phyloP scores from a whole-genome alignment of 2,113 vertebrate genomes.

The Mormoops blainvillei region DNA sequence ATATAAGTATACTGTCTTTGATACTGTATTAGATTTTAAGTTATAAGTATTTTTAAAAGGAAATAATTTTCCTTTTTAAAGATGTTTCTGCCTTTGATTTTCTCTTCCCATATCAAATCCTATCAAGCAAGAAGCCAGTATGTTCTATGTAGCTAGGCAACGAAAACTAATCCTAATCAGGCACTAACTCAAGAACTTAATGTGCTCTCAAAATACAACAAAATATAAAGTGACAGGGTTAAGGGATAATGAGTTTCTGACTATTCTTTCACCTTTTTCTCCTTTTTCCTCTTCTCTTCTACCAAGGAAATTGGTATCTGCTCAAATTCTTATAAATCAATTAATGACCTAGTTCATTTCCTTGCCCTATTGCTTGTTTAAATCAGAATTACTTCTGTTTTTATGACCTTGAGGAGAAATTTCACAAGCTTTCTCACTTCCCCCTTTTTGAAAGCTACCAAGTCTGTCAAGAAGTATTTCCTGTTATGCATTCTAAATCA shows the following conservation, averaged over 20 bases:
- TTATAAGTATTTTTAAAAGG: not conserved
- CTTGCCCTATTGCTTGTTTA: not conserved
- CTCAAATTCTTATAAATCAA: not conserved
- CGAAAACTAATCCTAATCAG: not conserved
- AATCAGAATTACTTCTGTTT: not conserved
- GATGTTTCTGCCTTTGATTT: slow-evolving; percentile 16
- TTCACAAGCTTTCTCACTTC: not conserved
- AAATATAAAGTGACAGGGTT: not conserved
- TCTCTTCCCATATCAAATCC: not conserved
- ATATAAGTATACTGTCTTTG: not conserved
- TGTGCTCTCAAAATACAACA: not conserved
- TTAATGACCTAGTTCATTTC: not conserved
- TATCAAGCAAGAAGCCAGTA: not conserved
- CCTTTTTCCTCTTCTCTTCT: not conserved
- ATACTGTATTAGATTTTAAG: not conserved
- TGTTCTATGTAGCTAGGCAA: not conserved
- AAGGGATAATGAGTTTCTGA: not conserved
- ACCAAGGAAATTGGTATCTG: not conserved
- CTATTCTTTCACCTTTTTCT: not conserved
- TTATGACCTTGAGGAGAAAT: not conserved
- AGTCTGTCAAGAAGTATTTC: not conserved
- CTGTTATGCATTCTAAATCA: not conserved
- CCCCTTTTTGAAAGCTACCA: not conserved
- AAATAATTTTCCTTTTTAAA: not conserved
- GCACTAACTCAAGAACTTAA: slow-evolving; percentile 4